phyloP scores from a whole-genome alignment of 2,113 vertebrate genomes.

The Cinclus mexicanus region DNA sequence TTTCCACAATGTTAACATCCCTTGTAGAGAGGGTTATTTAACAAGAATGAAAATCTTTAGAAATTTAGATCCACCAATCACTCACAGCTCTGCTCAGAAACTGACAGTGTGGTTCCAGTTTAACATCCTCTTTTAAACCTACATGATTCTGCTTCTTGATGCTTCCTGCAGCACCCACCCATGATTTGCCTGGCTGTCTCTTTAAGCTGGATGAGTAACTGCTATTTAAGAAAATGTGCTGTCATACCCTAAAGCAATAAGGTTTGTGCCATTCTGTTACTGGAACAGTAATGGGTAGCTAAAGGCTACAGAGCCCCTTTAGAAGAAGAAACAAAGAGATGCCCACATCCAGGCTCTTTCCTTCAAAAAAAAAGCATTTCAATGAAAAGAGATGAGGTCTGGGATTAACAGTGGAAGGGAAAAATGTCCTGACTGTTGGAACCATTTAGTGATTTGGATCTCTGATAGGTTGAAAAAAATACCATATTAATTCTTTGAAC shows the following conservation, averaged over 20 bases:
- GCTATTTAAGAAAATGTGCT: not conserved
- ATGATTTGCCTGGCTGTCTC: not conserved
- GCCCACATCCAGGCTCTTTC: not conserved
- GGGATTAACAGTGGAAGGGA: not conserved
- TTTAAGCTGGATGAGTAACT: not conserved
- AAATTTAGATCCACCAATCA: not conserved
- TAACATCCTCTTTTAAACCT: not conserved
- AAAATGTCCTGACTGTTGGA: not conserved
- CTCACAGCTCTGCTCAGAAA: not conserved
- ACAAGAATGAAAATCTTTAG: constrained; percentile 48
- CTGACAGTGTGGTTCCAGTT: not conserved
- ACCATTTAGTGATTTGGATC: not conserved
- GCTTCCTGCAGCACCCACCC: not conserved
- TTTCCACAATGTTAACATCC: not conserved
- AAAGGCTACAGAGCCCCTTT: not conserved
- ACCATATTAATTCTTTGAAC: not conserved
- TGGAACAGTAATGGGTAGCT: not conserved
- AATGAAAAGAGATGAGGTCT: not conserved
- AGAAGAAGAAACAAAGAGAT: not conserved
- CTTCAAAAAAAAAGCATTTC: not conserved
- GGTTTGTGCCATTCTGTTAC: not conserved
- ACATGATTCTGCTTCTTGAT: not conserved
- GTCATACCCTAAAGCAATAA: not conserved
- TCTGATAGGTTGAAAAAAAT: not conserved
- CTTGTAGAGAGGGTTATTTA: constrained; percentile 4